Evolutionary conservation across 2,113 vertebrate species (phyloP).

Genomic region (Thunnus thynnus): DNA sequence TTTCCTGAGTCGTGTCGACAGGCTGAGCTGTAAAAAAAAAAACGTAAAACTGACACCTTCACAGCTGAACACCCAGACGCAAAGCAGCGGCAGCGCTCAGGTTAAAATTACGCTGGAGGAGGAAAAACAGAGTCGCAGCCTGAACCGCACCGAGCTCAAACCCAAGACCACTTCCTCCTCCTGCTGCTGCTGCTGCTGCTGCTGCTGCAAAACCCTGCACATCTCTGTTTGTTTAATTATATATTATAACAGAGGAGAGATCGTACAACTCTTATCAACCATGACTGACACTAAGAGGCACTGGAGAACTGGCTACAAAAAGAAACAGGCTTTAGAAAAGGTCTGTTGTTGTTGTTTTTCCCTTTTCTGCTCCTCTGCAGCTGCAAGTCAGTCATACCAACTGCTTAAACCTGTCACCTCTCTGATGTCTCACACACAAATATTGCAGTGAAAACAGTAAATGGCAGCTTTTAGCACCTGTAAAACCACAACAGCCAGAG

Average conservation of each 20-base stretch:
- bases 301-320: too few relatives aligned
- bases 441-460: too few relatives aligned
- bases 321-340: too few relatives aligned
- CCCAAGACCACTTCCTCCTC: conserved; percentile 54
- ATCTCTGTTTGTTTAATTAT: not conserved
- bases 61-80: not conserved
- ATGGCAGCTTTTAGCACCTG: too few relatives aligned
- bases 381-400: too few relatives aligned
- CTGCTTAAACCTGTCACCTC: too few relatives aligned
- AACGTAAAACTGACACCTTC: conserved; percentile 18
- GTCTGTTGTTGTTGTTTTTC: too few relatives aligned
- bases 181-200: not conserved
- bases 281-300: too few relatives aligned
- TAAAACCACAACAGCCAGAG: too few relatives aligned
- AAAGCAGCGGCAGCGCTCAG: conserved; percentile 1
- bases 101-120: conserved; percentile 26
- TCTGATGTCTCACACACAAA: too few relatives aligned
- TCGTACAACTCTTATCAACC: too few relatives aligned
- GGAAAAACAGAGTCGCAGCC: conserved; percentile 17
- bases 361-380: too few relatives aligned
- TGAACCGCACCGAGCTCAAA: conserved; percentile 14
- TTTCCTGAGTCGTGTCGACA: conserved; percentile 42
- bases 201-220: conserved; percentile 43
- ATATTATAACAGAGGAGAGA: not conserved
- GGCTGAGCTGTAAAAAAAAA: conserved; percentile 28